Evolutionary conservation across 1,140 invertebrate species (phyloP), one percentile per base, ranked within the genome.

Genomic region (Drosophila sp.): DNA sequence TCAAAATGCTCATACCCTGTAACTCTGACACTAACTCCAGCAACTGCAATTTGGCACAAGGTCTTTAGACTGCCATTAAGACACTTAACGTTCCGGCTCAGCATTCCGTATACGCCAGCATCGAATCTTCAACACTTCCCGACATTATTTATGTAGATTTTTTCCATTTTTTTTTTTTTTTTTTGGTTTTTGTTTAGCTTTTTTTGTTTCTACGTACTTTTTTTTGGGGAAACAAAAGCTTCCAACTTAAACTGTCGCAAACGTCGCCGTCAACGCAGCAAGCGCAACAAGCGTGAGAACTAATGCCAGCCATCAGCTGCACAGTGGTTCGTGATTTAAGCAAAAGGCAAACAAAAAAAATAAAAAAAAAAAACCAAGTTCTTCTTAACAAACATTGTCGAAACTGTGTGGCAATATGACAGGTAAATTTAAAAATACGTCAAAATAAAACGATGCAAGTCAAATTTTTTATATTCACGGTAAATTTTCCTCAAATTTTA

Each of bases 221-320:
- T 21, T 57, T 48, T 62, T 57, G 50, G 18, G 70, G 64, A 41
- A 76, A 76, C 80, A 80, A 84, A 84, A 76, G 80, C 72, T 70
- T 72, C 72, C 72, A 74, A 74, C 72, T 74, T 74, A 74, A 74
- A 74, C 58, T 74, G 72, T 74, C 72, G 66, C 72, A 72, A 72
- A 72, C 71, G 65, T 45, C 38, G 14, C 56, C 71, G 54, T 66
- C 62, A 69, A 64, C 73, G 80, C 64, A 69, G 18, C 46, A 57
- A 78, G 72, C 81, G 77, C 77, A 84, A 86, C 80, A 84, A 84
- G 81, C 80, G 80, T 84, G 80, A 86, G 80, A 84, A 84, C 80
- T 86, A 86, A 73, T 73, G 61, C 77, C 82, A 63, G 65, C 69
- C 46, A 62, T 6, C 25, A 38, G 14, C 66, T 8, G 40, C 56